Evolutionary conservation across 2,888 invertebrate species (phyloP).

Genomic region (Psococerastis gibbosa): DNA sequence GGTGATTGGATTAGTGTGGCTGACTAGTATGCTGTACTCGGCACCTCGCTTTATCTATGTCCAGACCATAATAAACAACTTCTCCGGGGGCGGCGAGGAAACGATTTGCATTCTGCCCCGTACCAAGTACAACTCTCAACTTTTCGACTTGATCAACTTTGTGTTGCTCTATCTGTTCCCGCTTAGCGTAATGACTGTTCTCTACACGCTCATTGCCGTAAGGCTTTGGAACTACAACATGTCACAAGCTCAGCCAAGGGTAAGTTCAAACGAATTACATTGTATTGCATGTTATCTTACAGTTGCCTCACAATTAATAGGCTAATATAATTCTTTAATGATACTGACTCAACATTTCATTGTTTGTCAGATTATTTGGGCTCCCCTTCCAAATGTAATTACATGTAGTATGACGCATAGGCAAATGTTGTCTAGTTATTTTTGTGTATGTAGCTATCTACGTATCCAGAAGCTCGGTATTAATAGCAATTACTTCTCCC

Average conservation of each 20-base stretch:
- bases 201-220: slow-evolving; percentile 69
- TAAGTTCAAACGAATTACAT: no score
- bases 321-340: no score
- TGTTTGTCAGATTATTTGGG: no score
- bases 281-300: no score
- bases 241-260: not conserved
- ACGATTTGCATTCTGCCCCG: slow-evolving; percentile 56
- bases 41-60: slow-evolving; percentile 70
- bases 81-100: slow-evolving; percentile 38
- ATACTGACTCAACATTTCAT: no score
- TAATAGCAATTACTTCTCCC: no score
- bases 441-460: no score
- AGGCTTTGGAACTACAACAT: slow-evolving; percentile 44
- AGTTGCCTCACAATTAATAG: no score
- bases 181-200: slow-evolving; percentile 49
- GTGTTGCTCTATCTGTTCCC: slow-evolving; percentile 67
- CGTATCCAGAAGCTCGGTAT: no score
- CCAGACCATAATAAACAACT: slow-evolving; percentile 45
- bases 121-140: slow-evolving; percentile 55
- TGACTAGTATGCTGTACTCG: slow-evolving; percentile 62
- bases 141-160: slow-evolving; percentile 65
- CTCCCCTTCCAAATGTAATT: no score
- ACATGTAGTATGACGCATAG: no score
- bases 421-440: no score
- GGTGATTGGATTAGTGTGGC: slow-evolving; percentile 63